Evolutionary conservation across 2,888 invertebrate species (phyloP), one percentile per base, ranked within the genome.

Genomic region (Acronicta psi): DNA sequence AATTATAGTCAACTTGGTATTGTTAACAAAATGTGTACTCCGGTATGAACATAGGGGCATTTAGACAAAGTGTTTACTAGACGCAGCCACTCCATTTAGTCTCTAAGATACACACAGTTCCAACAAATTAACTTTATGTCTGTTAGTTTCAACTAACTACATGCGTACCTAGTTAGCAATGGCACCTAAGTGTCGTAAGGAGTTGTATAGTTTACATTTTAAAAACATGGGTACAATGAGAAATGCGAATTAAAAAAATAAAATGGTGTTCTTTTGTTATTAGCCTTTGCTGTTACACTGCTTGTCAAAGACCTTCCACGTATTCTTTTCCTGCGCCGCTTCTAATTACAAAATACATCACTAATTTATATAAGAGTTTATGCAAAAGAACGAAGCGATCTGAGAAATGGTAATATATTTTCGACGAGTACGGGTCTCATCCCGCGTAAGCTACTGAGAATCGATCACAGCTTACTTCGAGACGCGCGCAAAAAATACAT

Each of bases 391-490:
- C 71, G 64, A 77, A 75, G 68, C 70, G 67, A 73, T 74, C 71
- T 53, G 60, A 59, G 52, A 68, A 77, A 78, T 54, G 62, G 75
- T 75, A 74, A 78, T 77, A 75, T 82, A 80, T 73, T 79, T 77
- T 67, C 69, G 38, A 64, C 55, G 59, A 71, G 73, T 78, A 73
- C 69, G 62, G 70, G 63, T 67, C 66, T 60, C 61, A 60, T 69
- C 58, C 50, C 46, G 63, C 46, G 50, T 73, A 81, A 77, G 80
- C 79, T 82, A 81, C 84, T 77, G 80, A 73, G 82, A 85, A 86
- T 84, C 83, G 82, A 85, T 84, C 83, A 80, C 74, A 56, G 73
- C 62, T 70, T 73, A 76, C 71, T 74, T 70, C 72, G 67, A 77
- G 73, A 60, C 72, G 66, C 73, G 65, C 51, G 69, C 80, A 84